Evolutionary conservation across 2,888 invertebrate species (phyloP), one percentile per base, ranked within the genome.

Genomic region (Noctua fimbriata): DNA sequence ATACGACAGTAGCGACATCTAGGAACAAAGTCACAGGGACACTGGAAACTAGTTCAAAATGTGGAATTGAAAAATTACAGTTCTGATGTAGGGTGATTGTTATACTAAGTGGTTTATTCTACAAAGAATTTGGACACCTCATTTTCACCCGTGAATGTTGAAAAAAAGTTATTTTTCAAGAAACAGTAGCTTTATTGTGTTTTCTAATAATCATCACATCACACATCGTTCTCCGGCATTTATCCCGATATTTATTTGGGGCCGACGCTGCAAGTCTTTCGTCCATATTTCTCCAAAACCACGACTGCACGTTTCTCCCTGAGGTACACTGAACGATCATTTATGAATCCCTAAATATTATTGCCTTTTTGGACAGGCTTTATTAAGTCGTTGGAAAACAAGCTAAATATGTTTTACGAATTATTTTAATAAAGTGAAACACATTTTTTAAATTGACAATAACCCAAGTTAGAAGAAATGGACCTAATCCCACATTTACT

Each of bases 1-100:
- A 67, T n/a, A 52, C 32, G 32, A n/a, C 44, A 63, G 81, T 81
- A n/a, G 78, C 32, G 71, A 71, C 78, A 81, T n/a, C 49, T 78
- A 18, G 32, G 1, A n/a, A 18, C 28, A 58, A 79, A 58, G 24
- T 47, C 28, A 58, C 28, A n/a, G 47, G 2, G n/a, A 52, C 60
- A 21, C 41, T 12, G 12, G 12, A 70, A 32, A 32, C 24, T n/a
- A 71, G 12, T n/a, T 0, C 0, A 52, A 79, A 78, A 21, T 32
- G 10, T 32, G 6, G 32, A 71, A 32, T 32, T 81, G 41, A 71
- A 52, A 52, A 60, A 47, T 78, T 52, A 41, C 49, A 18, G 12
- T 78, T 49, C 2, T 41, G 16, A 32, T 41, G 10, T 21, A n/a
- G 16, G 32, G 2, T 52, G 49, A n/a, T 32, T 41, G 32, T 55